Evolutionary conservation across 2,888 invertebrate genomes (phyloP), one percentile per base, ranked within the genome.

Genomic region (Pristionchus maxplancki): DNA sequence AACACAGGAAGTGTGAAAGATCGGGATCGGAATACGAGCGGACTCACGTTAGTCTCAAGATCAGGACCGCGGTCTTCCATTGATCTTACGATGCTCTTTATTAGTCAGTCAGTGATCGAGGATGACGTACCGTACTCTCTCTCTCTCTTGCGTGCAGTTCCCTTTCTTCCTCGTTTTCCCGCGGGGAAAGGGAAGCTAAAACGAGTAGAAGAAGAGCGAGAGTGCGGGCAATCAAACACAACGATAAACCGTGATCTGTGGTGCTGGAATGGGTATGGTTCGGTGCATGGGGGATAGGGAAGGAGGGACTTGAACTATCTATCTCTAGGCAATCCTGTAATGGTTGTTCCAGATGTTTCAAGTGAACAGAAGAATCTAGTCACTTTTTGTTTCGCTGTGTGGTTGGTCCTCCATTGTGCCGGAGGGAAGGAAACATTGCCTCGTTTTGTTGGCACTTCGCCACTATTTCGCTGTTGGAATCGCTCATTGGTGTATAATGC

Each of bases 231-330:
- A 50, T 50, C 58, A 58, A n/a, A n/a, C 58, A n/a, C 58, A n/a
- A 58, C 24, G 71, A 71, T 71, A 71, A 71, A 71, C 71, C 71
- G 34, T 71, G 71, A 71, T 71, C 37, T 71, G 71, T 71, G 71
- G 71, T 71, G 71, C 34, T 9, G 71, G 37, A 71, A 71, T 71
- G 37, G 24, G 37, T 24, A 37, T 28, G n/a, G n/a, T n/a, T n/a
- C n/a, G n/a, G n/a, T n/a, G n/a, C n/a, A n/a, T n/a, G n/a, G n/a
- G n/a, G n/a, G n/a, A n/a, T n/a, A n/a, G n/a, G n/a, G n/a, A n/a
- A n/a, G n/a, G n/a, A n/a, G n/a, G n/a, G n/a, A n/a, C n/a, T n/a
- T n/a, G n/a, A n/a, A n/a, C n/a, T 31, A 31, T 67, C 31, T n/a
- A 67, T 28, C 31, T 15, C 64, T 67, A 67, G 11, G 9, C 64